Conservation (phyloP, 1,140 invertebrate genomes). For the Paramacrobiotus metropolitanus region DNA sequence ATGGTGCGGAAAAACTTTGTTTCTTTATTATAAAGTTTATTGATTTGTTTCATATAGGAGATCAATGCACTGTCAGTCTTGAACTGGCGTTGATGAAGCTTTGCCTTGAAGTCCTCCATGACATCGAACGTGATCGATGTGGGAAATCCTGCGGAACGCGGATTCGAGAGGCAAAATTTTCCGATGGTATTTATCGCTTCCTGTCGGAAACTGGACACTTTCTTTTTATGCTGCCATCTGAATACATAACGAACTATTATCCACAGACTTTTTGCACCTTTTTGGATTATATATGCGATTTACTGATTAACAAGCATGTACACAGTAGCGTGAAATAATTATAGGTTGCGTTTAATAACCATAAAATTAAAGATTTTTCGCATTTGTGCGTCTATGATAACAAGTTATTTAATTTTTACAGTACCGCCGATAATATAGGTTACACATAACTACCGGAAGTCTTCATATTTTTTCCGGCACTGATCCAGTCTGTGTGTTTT, state of each 20-base stretch:
- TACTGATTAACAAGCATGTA: no score
- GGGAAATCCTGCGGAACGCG: neutral
- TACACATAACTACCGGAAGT: conserved; percentile 1
- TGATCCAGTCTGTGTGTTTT: neutral
- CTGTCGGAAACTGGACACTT: neutral
- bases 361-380: no score
- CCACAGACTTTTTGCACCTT: no score
- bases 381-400: no score
- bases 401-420: no score
- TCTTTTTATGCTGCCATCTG: neutral
- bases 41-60: neutral
- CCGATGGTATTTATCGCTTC: neutral
- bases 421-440: no score
- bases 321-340: no score
- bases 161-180: neutral
- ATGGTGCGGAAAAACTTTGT: neutral
- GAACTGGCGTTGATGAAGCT: neutral
- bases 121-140: neutral
- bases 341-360: no score
- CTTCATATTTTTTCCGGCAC: neutral
- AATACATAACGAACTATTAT: no score
- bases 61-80: neutral
- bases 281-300: no score
- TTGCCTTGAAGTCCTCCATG: neutral
- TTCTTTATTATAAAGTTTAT: neutral